Percentiles rank a stretch among this genome's conserved stretches.
phyloP scores from a whole-genome alignment of 2,888 invertebrate genomes.

The Crematogaster levior region DNA sequence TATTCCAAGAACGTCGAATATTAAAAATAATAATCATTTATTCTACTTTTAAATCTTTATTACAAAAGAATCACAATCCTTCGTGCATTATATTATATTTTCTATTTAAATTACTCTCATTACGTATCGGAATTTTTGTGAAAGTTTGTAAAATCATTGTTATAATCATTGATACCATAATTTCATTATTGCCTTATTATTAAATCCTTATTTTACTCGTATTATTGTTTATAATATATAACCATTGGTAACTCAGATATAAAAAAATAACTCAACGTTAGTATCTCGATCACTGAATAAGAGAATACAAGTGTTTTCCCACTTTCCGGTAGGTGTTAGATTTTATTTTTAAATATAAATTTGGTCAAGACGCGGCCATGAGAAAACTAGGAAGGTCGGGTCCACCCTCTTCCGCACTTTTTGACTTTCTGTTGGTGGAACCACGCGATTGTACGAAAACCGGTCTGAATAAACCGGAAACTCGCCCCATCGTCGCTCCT shows the following conservation, averaged over 20 bases:
- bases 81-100: background rate
- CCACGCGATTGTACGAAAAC: slow-evolving; percentile 68
- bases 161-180: background rate
- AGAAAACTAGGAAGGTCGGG: slow-evolving; percentile 71
- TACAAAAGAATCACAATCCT: background rate
- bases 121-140: background rate
- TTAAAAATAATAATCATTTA: background rate
- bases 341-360: slow-evolving; percentile 62
- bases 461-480: slow-evolving; percentile 80
- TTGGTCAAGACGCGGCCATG: slow-evolving; percentile 55
- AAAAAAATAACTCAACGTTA: background rate
- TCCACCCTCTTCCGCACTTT: slow-evolving; percentile 80
- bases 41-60: background rate
- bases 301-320: slow-evolving; percentile 6
- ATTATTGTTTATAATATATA: background rate
- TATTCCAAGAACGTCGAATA: background rate
- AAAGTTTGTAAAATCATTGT: background rate
- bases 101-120: background rate
- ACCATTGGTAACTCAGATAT: background rate
- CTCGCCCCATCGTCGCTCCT: slow-evolving; percentile 68
- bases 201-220: background rate
- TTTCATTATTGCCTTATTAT: no score
- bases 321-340: slow-evolving; percentile 21
- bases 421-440: slow-evolving; percentile 77
- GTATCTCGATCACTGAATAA: background rate